A percentile compares a stretch with the other conserved stretches of the same genome.
These are phyloP conservation scores for Vanacampus margaritifer DNA, from an alignment of 2,113 vertebrate species.

Conservation along the genomic window DNA sequence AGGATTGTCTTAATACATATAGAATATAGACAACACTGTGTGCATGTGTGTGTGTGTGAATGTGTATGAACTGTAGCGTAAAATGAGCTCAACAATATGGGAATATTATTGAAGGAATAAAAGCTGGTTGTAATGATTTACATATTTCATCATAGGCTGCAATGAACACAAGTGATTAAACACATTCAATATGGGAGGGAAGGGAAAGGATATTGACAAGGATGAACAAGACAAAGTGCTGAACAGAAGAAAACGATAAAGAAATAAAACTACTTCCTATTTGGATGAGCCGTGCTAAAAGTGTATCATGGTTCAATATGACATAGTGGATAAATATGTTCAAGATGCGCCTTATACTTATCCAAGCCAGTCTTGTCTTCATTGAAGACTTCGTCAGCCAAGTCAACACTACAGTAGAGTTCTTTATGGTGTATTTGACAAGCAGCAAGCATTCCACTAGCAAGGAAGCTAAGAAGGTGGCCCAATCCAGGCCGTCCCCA, in stretches of 20 bases:
- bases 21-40: slow-evolving; percentile 64
- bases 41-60: slow-evolving; percentile 58
- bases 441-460: not conserved
- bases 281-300: slow-evolving; percentile 42
- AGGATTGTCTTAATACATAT: slow-evolving; percentile 75
- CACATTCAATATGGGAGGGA: slow-evolving; percentile 20
- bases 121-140: slow-evolving; percentile 68
- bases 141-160: slow-evolving; percentile 70
- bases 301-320: slow-evolving; percentile 50
- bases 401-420: slow-evolving; percentile 35
- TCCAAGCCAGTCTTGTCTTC: slow-evolving; percentile 38
- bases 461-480: slow-evolving; percentile 13
- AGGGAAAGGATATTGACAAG: slow-evolving; percentile 47
- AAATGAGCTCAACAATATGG: slow-evolving; percentile 67
- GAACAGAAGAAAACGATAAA: slow-evolving; percentile 64
- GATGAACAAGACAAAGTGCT: slow-evolving; percentile 61
- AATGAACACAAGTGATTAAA: slow-evolving; percentile 57
- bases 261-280: slow-evolving; percentile 54
- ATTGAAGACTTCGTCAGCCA: slow-evolving; percentile 41
- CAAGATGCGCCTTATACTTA: slow-evolving; percentile 36
- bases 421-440: slow-evolving; percentile 22
- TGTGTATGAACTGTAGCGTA: slow-evolving; percentile 49
- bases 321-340: slow-evolving; percentile 48
- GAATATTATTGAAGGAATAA: slow-evolving; percentile 69
- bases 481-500: slow-evolving; percentile 11